Evolutionary conservation across 1,140 invertebrate genomes (phyloP).

Genomic region (Ostrea edulis): DNA sequence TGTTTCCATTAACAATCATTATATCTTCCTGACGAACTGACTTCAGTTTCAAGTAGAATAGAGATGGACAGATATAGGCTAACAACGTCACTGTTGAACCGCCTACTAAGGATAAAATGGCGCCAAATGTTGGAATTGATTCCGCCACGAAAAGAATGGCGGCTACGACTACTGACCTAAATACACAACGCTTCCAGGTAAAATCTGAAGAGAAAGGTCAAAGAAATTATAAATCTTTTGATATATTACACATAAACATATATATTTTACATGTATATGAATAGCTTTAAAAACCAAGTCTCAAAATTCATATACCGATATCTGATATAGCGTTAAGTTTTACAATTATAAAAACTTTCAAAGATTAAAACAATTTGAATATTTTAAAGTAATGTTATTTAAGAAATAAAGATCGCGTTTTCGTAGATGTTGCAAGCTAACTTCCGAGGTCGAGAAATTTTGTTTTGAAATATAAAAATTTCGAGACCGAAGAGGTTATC

Average conservation of each 20-base stretch:
- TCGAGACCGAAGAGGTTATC: no score
- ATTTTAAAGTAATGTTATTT: no score
- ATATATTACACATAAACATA: not conserved
- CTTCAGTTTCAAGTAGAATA: conserved; percentile 87
- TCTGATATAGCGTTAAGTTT: no score
- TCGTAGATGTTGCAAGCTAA: no score
- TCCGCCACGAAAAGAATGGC: conserved; percentile 89
- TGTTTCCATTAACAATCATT: not conserved
- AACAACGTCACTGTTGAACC: conserved; percentile 91
- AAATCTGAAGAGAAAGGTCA: conserved; percentile 85
- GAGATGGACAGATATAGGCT: conserved; percentile 90
- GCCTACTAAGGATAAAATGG: conserved; percentile 92
- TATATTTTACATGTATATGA: not conserved
- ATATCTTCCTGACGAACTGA: not conserved
- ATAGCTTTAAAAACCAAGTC: no score
- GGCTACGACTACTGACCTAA: conserved; percentile 87
- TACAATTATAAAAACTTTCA: no score
- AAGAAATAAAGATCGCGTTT: no score
- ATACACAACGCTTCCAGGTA: conserved; percentile 86
- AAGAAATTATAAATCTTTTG: not conserved
- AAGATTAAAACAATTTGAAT: no score
- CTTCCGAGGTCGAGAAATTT: no score
- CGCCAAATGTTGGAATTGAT: conserved; percentile 91
- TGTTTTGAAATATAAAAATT: no score
- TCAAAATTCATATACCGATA: no score